Conservation (phyloP, 2,113 vertebrate species). For the Cyphomyrus plagiostoma region DNA sequence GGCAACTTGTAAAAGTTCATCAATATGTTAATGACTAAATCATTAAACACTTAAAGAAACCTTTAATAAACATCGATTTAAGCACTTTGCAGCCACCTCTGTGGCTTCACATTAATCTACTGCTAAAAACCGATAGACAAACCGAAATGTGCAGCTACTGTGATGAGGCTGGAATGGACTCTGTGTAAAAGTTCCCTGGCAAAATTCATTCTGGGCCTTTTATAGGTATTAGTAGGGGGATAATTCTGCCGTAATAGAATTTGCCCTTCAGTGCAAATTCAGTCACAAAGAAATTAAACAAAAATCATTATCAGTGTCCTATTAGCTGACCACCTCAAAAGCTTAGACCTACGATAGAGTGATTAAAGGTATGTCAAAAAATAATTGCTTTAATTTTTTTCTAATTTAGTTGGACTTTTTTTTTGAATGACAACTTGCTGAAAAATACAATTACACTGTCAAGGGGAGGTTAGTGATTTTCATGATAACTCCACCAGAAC, state of each 20-base stretch:
- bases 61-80: slow-evolving; percentile 87
- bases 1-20: slow-evolving; percentile 87
- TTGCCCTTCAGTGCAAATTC: slow-evolving; percentile 62
- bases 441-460: not conserved
- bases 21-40: slow-evolving; percentile 98
- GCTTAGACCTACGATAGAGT: slow-evolving; percentile 18
- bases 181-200: not conserved
- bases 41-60: slow-evolving; percentile 88
- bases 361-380: not conserved
- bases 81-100: slow-evolving; percentile 69
- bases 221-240: not conserved
- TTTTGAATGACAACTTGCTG: not conserved
- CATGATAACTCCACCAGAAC: not conserved
- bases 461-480: not conserved
- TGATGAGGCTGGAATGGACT: slow-evolving; percentile 37
- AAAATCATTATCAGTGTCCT: slow-evolving; percentile 61
- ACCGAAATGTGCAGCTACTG: slow-evolving; percentile 49
- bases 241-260: slow-evolving; percentile 68
- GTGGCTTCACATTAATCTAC: slow-evolving; percentile 82
- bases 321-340: slow-evolving; percentile 68
- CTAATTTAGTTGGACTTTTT: not conserved
- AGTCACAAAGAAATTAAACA: slow-evolving; percentile 55
- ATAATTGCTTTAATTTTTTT: not conserved
- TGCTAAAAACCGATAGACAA: slow-evolving; percentile 81
- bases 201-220: slow-evolving; percentile 19